phyloP scores from a whole-genome alignment of 2,113 vertebrate genomes.

The Bambusicola thoracicus region DNA sequence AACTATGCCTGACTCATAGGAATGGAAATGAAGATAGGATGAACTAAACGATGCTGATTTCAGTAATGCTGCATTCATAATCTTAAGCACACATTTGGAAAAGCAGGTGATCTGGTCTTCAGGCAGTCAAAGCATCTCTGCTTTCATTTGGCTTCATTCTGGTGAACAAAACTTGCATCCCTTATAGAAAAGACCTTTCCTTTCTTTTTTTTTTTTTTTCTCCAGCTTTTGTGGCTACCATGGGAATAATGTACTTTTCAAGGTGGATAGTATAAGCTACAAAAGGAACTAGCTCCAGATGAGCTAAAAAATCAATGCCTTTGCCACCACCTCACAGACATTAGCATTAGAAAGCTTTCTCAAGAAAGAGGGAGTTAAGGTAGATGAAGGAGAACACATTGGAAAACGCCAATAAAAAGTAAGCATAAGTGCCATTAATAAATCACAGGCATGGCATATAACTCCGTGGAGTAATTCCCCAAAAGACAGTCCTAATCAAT shows the following conservation, averaged over 20 bases:
- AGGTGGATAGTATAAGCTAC: neutral
- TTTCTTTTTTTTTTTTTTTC: neutral
- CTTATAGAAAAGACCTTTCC: neutral
- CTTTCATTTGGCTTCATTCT: neutral
- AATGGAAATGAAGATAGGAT: neutral
- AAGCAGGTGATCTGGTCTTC: neutral
- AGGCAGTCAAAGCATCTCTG: neutral
- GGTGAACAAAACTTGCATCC: neutral
- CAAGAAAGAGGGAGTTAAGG: neutral
- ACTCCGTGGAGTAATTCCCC: neutral
- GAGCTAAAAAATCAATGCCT: neutral
- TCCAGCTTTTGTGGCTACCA: neutral
- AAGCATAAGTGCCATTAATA: conserved; percentile 3
- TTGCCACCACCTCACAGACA: neutral
- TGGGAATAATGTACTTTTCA: neutral
- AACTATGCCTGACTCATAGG: neutral
- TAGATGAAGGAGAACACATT: neutral
- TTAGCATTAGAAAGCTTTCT: conserved; percentile 22
- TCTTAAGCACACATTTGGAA: neutral
- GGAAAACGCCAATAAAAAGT: neutral
- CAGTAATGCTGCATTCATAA: fast-evolving
- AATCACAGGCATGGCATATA: neutral
- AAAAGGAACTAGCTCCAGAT: neutral
- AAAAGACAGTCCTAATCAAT: neutral
- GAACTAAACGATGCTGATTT: neutral